Conservation (phyloP, 2,797 vertebrate genomes). For the Myotis pilosus region DNA sequence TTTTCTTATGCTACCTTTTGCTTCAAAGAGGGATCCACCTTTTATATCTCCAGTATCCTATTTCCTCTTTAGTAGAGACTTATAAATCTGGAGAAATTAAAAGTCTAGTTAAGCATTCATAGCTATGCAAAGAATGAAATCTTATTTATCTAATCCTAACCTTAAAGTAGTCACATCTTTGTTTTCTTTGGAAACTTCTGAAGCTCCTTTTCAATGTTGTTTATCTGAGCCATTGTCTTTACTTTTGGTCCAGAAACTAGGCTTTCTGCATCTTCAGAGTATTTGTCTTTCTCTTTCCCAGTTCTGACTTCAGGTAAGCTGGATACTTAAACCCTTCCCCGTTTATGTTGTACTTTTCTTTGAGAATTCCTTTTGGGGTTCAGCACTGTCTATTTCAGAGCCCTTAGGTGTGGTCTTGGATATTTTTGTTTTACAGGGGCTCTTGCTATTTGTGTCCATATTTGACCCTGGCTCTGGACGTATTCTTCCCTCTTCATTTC, state of each 20-base stretch:
- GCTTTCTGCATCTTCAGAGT: slow-evolving; percentile 76
- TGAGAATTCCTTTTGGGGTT: slow-evolving; percentile 72
- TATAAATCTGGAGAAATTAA: slow-evolving; percentile 64
- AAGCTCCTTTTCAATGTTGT: slow-evolving; percentile 49
- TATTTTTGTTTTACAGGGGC: slow-evolving; percentile 58
- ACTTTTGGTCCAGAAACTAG: slow-evolving; percentile 70
- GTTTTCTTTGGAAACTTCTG: background rate
- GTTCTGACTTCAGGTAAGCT: slow-evolving; percentile 77
- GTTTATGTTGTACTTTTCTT: slow-evolving; percentile 81
- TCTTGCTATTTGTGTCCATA: slow-evolving; percentile 52
- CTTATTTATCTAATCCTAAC: slow-evolving; percentile 73
- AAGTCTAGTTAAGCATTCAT: background rate
- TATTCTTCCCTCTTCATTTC: slow-evolving; percentile 85
- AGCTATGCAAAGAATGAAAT: background rate
- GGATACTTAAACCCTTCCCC: slow-evolving; percentile 81
- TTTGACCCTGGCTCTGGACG: slow-evolving; percentile 75
- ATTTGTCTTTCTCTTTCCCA: slow-evolving; percentile 79
- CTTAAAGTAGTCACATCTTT: slow-evolving; percentile 59
- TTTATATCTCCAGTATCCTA: slow-evolving; percentile 83
- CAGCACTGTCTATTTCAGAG: slow-evolving; percentile 74
- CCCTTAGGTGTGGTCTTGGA: slow-evolving; percentile 73
- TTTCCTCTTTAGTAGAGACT: slow-evolving; percentile 77
- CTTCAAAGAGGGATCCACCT: slow-evolving; percentile 86
- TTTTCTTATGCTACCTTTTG: slow-evolving; percentile 92
- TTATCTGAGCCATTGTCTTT: slow-evolving; percentile 76